Percentiles rank a stretch among this genome's conserved stretches.
Evolutionary conservation across 2,888 invertebrate genomes (phyloP).

Genomic region (Yponomeuta malinellus): DNA sequence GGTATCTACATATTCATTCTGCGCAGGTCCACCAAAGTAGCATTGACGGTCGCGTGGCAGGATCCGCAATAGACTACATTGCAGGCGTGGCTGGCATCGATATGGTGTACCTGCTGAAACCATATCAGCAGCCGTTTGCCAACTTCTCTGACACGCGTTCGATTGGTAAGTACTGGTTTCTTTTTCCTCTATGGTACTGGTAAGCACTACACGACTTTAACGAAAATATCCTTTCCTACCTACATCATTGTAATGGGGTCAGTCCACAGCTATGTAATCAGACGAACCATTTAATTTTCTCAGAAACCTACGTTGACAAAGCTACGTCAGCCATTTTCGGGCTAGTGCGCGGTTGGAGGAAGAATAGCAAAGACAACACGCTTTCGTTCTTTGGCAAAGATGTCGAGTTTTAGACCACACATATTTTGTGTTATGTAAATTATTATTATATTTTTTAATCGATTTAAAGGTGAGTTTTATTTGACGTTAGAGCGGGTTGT

Average conservation of each 20-base stretch:
- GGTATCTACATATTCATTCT: background rate
- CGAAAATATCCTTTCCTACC: no score
- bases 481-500: background rate
- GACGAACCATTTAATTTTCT: slow-evolving; percentile 13
- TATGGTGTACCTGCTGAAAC: slow-evolving; percentile 58
- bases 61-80: slow-evolving; percentile 56
- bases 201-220: no score
- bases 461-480: background rate
- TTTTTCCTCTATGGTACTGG: background rate
- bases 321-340: slow-evolving; percentile 45
- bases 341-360: slow-evolving; percentile 63
- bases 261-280: background rate
- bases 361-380: slow-evolving; percentile 59
- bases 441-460: background rate
- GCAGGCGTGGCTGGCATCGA: slow-evolving; percentile 60
- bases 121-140: slow-evolving; percentile 52
- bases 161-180: slow-evolving; percentile 35
- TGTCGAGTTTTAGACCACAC: slow-evolving; percentile 44
- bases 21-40: slow-evolving; percentile 60
- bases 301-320: slow-evolving; percentile 53
- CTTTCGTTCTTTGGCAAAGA: slow-evolving; percentile 61
- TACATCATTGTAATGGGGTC: no score
- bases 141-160: slow-evolving; percentile 35
- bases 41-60: slow-evolving; percentile 52
- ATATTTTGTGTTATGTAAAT: slow-evolving; percentile 15